Conservation (phyloP, 2,113 vertebrate genomes). For the Stictonetta naevosa region DNA sequence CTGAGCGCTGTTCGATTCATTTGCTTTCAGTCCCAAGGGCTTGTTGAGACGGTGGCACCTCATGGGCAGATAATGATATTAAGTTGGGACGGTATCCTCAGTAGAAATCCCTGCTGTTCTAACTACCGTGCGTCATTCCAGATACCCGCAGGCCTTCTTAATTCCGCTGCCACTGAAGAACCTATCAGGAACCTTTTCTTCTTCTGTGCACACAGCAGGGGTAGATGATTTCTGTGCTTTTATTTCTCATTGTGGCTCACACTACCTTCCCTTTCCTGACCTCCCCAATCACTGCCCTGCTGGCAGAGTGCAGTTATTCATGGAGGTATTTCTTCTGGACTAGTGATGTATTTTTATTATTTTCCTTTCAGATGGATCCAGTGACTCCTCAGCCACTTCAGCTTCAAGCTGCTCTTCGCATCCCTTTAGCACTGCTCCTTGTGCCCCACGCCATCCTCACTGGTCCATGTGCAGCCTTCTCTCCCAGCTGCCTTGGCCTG, state of each 20-base stretch:
- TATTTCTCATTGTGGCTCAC: background rate
- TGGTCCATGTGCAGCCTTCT: background rate
- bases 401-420: background rate
- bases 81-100: background rate
- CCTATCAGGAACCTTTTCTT: background rate
- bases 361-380: background rate
- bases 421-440: background rate
- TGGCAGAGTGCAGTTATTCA: background rate
- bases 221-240: background rate
- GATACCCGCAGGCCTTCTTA: background rate
- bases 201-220: background rate
- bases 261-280: background rate
- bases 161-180: background rate
- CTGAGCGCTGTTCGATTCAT: background rate
- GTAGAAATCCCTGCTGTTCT: fast-evolving
- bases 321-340: background rate
- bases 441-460: background rate
- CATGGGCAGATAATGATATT: fast-evolving
- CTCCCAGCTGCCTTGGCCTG: background rate
- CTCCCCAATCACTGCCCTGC: background rate
- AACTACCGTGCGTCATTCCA: background rate
- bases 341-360: background rate
- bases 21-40: background rate
- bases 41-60: background rate
- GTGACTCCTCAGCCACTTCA: background rate